phyloP scores from a whole-genome alignment of 2,888 invertebrate species.

The Andrena trimmerana region DNA sequence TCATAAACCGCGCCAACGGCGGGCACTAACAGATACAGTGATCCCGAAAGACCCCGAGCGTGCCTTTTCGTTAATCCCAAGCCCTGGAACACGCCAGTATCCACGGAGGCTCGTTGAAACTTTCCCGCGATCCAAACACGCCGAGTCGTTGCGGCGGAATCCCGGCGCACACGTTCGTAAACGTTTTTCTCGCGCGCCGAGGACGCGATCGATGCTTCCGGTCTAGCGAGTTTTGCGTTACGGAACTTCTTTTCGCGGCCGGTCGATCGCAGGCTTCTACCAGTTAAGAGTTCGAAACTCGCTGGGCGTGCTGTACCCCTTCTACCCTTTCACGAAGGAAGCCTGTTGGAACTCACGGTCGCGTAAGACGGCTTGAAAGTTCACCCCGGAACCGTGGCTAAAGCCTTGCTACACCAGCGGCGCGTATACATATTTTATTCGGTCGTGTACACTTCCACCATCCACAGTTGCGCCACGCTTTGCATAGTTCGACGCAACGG shows the following conservation, averaged over 20 bases:
- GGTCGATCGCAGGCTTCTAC: constrained; percentile 61
- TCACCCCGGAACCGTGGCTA: constrained; percentile 30
- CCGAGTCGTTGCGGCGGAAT: background rate
- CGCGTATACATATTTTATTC: constrained; percentile 62
- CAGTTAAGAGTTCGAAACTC: constrained; percentile 69
- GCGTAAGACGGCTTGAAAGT: constrained; percentile 55
- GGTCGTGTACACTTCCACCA: constrained; percentile 28
- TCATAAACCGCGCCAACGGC: constrained; percentile 3
- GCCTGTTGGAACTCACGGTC: constrained; percentile 29
- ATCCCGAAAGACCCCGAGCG: constrained; percentile 20
- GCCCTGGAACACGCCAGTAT: constrained; percentile 1
- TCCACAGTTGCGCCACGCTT: constrained; percentile 6
- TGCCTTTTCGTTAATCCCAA: constrained; percentile 25
- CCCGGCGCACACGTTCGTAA: constrained; percentile 14
- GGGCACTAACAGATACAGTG: background rate
- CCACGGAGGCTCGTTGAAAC: constrained; percentile 32
- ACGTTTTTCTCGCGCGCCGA: constrained; percentile 47
- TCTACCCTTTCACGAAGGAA: constrained; percentile 18
- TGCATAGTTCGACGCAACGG: constrained; percentile 24
- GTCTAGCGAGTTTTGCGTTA: constrained; percentile 58
- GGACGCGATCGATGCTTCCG: constrained; percentile 63
- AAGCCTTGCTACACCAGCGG: constrained; percentile 30
- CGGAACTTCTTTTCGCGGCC: constrained; percentile 60
- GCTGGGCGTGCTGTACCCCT: background rate
- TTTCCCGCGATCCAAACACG: constrained; percentile 24